Percentiles rank a stretch among this genome's conserved stretches.
phyloP scores from a whole-genome alignment of 2,113 vertebrate species.

The Narcine bancroftii region DNA sequence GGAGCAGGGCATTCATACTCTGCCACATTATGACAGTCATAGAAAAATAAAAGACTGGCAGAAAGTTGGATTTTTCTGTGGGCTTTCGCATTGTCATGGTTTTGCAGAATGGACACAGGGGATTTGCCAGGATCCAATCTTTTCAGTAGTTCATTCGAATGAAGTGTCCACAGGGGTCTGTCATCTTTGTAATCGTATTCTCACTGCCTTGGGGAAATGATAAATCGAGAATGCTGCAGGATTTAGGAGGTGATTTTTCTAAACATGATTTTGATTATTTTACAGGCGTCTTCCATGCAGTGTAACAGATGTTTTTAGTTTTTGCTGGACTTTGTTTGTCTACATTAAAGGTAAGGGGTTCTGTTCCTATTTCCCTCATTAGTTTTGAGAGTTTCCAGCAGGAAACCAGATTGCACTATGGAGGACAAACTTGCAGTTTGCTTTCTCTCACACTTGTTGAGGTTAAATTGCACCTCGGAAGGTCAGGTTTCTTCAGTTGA shows the following conservation, averaged over 20 bases:
- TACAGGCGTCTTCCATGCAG: slow-evolving; percentile 73
- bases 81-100: not conserved
- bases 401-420: not conserved
- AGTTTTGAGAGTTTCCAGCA: no score
- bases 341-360: slow-evolving; percentile 81
- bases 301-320: slow-evolving; percentile 85
- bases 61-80: not conserved
- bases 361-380: no score
- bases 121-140: not conserved
- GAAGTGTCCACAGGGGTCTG: not conserved
- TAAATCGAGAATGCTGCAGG: not conserved
- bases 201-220: not conserved
- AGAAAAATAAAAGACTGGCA: not conserved
- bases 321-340: slow-evolving; percentile 97
- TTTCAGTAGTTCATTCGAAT: not conserved
- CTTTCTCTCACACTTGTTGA: not conserved
- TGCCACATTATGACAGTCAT: no score
- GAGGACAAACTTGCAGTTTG: not conserved
- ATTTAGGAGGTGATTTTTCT: no score
- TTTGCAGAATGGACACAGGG: no score
- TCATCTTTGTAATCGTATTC: not conserved
- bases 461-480: not conserved
- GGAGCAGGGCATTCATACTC: no score
- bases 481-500: no score
- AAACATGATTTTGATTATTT: slow-evolving; percentile 22